Evolutionary conservation across 2,888 invertebrate genomes (phyloP).

Genomic region (Ennomos fuscantarius): DNA sequence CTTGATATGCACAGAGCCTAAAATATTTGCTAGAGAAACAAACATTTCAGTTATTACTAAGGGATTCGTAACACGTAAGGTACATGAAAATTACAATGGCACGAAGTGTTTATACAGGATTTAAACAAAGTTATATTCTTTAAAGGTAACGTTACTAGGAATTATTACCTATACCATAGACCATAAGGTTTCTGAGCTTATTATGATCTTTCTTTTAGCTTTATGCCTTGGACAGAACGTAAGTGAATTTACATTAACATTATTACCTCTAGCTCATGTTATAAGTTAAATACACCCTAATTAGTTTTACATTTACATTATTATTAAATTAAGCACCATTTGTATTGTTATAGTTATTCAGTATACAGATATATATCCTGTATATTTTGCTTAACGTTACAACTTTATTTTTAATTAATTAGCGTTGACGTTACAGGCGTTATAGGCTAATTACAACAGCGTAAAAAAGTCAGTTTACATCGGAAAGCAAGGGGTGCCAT

Average conservation of each 20-base stretch:
- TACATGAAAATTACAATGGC: conserved; percentile 68
- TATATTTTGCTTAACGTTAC: background rate
- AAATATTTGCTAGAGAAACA: conserved; percentile 30
- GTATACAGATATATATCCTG: conserved; percentile 17
- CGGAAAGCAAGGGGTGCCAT: too few relatives aligned
- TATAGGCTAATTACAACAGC: too few relatives aligned
- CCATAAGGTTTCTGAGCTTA: too few relatives aligned
- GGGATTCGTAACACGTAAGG: conserved; percentile 53
- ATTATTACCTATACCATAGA: too few relatives aligned
- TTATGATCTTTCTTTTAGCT: too few relatives aligned
- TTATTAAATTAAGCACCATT: conserved; percentile 32
- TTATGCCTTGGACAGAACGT: too few relatives aligned
- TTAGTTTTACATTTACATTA: background rate
- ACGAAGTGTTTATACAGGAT: conserved; percentile 60
- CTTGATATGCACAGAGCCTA: conserved; percentile 25
- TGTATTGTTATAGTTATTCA: conserved; percentile 23
- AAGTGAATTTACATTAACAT: too few relatives aligned
- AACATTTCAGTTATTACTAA: conserved; percentile 44
- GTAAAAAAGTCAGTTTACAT: too few relatives aligned
- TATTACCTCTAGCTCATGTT: too few relatives aligned
- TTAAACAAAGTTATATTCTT: conserved; percentile 43
- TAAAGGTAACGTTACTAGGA: conserved; percentile 52
- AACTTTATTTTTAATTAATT: too few relatives aligned
- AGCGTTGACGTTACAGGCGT: too few relatives aligned
- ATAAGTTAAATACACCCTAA: too few relatives aligned